Evolutionary conservation across 2,888 invertebrate genomes (phyloP).

Genomic region (Psylliodes chrysocephalus): DNA sequence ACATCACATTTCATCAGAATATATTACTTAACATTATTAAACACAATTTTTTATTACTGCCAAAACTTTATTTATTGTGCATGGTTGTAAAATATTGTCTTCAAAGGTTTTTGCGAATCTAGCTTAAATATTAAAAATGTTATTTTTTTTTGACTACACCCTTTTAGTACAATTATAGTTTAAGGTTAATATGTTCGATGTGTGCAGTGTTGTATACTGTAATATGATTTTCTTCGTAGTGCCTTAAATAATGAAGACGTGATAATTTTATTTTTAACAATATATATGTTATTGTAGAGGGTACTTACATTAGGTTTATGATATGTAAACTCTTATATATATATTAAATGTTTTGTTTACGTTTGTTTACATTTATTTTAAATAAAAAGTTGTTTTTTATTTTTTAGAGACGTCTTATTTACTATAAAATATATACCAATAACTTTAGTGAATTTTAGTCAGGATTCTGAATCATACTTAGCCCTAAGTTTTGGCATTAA

Average conservation of each 20-base stretch:
- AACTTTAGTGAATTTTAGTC: too few species aligned
- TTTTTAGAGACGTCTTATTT: background rate
- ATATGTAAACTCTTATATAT: slow-evolving; percentile 40
- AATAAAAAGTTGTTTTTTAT: slow-evolving; percentile 42
- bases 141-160: background rate
- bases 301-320: slow-evolving; percentile 46
- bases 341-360: slow-evolving; percentile 41
- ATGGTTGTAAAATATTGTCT: background rate
- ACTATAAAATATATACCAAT: background rate
- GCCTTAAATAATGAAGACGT: slow-evolving; percentile 49
- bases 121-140: background rate
- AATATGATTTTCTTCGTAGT: slow-evolving; percentile 45
- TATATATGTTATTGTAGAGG: slow-evolving; percentile 31
- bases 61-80: too few species aligned
- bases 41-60: too few species aligned
- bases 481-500: too few species aligned
- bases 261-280: slow-evolving; percentile 41
- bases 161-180: slow-evolving; percentile 20
- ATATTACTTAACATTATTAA: too few species aligned
- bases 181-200: slow-evolving; percentile 10
- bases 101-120: background rate
- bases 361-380: slow-evolving; percentile 42
- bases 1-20: too few species aligned
- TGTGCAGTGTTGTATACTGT: slow-evolving; percentile 28
- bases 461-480: too few species aligned